Base-by-base conservation (phyloP, 1,140 invertebrate genomes). In the Wiebesia pumilae region DNA sequence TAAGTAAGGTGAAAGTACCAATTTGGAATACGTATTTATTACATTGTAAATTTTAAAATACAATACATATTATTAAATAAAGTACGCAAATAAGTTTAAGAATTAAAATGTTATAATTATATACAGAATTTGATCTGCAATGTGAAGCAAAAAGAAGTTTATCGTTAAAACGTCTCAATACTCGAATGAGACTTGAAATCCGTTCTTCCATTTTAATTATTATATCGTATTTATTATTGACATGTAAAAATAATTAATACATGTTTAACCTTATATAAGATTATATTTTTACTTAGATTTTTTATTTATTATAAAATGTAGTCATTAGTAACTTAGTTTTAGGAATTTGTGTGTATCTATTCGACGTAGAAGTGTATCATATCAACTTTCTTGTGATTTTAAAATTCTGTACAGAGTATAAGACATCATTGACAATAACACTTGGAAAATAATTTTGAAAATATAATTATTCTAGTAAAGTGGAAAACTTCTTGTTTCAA, bases 171-270 rank as follows among this genome's bases (percentile, higher is more conserved):
- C 30, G 43, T 78, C 77, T 51, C 30, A 54, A 78, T 51, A 80
- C 19, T 35, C 16, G 16, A 38, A 58, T 35, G 21, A 62, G 30
- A 62, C 16, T 1, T 54, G 14, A 9, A 79, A 79, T 79, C 35
- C 16, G n/a, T 62, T 19, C 30, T 54, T 80, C 35, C 40, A 27
- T 54, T n/a, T 65, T 78, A 47, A 47, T 54, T n/a, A 65, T 69
- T 62, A 38, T 58, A 14, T 69, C 33, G 38, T 86, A 86, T 84
- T 87, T 84, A 84, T 87, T 87, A 84, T 67, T 69, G 51, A 21
- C 27, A 62, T 83, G 51, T 79, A 33, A 75, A 62, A 73, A 62
- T 51, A 12, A 71, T 47, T 75, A 73, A 81, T 65, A 51, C 54
- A 47, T 47, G 21, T 86, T 9, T 65, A 71, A 51, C 33, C 47